These are phyloP conservation scores for Plemyria rubiginata DNA, from an alignment of 2,888 invertebrate genomes.

Conservation along the genomic window DNA sequence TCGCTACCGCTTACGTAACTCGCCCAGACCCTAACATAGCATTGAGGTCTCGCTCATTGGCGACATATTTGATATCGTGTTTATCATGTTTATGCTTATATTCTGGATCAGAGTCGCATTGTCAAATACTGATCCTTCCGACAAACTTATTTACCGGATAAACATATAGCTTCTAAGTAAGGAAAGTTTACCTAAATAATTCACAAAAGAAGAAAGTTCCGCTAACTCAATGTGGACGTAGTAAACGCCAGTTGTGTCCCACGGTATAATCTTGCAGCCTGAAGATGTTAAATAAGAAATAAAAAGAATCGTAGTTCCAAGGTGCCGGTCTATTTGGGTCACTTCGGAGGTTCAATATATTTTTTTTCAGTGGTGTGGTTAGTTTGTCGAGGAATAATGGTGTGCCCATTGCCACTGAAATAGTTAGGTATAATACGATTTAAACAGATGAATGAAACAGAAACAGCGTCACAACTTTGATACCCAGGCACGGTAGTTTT, in stretches of 20 bases:
- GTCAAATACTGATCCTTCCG: slow-evolving; percentile 19
- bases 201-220: slow-evolving; percentile 19
- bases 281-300: not conserved
- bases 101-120: slow-evolving; percentile 19
- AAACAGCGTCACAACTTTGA: too few species aligned
- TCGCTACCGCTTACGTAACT: slow-evolving; percentile 41
- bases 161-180: slow-evolving; percentile 11
- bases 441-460: too few species aligned
- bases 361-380: too few species aligned
- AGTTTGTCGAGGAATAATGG: too few species aligned
- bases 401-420: too few species aligned
- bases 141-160: slow-evolving; percentile 25
- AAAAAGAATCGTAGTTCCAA: too few species aligned
- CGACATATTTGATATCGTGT: slow-evolving; percentile 71
- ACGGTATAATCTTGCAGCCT: not conserved
- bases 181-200: slow-evolving; percentile 7
- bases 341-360: too few species aligned
- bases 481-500: too few species aligned
- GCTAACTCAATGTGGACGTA: slow-evolving; percentile 3
- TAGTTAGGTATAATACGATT: too few species aligned
- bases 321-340: too few species aligned
- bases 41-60: slow-evolving; percentile 63
- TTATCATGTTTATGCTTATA: slow-evolving; percentile 51
- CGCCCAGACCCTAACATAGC: slow-evolving; percentile 41
- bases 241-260: not conserved